A percentile compares a stretch with the other conserved stretches of the same genome.
Conservation (phyloP, 2,888 invertebrate genomes). For the Diplolepis rosae region DNA sequence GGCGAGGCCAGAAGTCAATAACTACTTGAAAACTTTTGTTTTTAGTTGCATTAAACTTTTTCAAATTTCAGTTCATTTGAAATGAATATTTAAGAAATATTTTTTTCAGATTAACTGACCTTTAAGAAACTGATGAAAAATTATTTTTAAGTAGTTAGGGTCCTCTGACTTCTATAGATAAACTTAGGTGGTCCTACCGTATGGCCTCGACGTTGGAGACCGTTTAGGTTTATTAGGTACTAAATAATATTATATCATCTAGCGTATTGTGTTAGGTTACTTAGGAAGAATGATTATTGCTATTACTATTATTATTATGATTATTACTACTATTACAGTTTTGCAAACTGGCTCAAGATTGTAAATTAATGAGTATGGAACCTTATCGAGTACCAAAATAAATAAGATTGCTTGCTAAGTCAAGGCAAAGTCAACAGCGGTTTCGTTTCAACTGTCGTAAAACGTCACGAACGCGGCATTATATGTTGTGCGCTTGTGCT, state of each 20-base stretch:
- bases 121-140: background rate
- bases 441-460: slow-evolving; percentile 38
- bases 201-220: slow-evolving; percentile 58
- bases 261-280: slow-evolving; percentile 68
- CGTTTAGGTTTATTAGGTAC: slow-evolving; percentile 69
- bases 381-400: slow-evolving; percentile 72
- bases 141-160: slow-evolving; percentile 7
- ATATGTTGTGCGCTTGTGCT: slow-evolving; percentile 62
- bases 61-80: background rate
- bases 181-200: slow-evolving; percentile 55
- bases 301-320: slow-evolving; percentile 63
- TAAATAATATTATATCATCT: slow-evolving; percentile 68
- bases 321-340: slow-evolving; percentile 63
- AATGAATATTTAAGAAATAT: slow-evolving; percentile 14
- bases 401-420: slow-evolving; percentile 72
- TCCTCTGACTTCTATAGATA: slow-evolving; percentile 47
- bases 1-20: background rate
- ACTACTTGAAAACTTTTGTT: background rate
- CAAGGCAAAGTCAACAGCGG: slow-evolving; percentile 49
- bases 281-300: slow-evolving; percentile 63
- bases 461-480: slow-evolving; percentile 44
- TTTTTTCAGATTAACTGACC: background rate
- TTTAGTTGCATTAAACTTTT: background rate
- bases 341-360: slow-evolving; percentile 70
- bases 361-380: slow-evolving; percentile 70